A percentile compares a stretch with the other conserved stretches of the same genome.
Conservation (phyloP, 2,113 vertebrate genomes). For the Corydoras maculifer region DNA sequence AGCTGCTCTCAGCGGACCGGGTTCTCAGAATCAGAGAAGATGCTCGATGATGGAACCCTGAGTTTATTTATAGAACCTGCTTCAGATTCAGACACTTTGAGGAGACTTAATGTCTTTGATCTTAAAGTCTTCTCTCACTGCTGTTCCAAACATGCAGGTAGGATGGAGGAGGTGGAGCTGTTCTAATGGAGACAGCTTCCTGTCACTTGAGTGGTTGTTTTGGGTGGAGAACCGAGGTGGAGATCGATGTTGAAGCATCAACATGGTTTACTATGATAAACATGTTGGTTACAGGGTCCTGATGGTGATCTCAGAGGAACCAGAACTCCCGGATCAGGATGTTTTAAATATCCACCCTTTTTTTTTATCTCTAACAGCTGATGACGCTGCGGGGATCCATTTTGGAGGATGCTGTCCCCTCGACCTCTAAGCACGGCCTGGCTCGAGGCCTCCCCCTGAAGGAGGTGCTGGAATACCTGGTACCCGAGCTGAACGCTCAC, state of each 20-base stretch:
- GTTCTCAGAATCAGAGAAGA: constrained; percentile 25
- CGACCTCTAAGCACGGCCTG: constrained; percentile 91
- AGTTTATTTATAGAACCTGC: constrained; percentile 32
- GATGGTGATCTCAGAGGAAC: constrained; percentile 73
- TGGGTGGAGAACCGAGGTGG: too few species aligned
- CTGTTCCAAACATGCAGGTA: constrained; percentile 58
- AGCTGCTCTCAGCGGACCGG: constrained; percentile 17
- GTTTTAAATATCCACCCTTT: background rate
- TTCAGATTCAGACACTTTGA: constrained; percentile 36
- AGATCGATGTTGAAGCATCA: too few species aligned
- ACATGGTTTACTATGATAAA: too few species aligned
- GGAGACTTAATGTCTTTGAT: constrained; percentile 32
- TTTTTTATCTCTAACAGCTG: constrained; percentile 63
- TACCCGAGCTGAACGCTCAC: constrained; percentile 90
- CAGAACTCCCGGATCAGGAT: constrained; percentile 36
- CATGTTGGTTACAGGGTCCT: background rate
- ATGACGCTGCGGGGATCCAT: constrained; percentile 89
- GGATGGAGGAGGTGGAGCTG: constrained; percentile 51
- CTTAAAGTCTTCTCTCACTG: constrained; percentile 18
- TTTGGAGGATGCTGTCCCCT: constrained; percentile 89
- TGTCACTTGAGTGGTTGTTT: background rate
- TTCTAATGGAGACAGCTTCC: constrained; percentile 26
- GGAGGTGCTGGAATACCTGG: constrained; percentile 89
- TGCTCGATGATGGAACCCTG: background rate
- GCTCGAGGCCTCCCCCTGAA: constrained; percentile 92